These are phyloP conservation scores for Chionoecetes opilio DNA, from an alignment of 1,140 invertebrate species.

Conservation along the genomic window DNA sequence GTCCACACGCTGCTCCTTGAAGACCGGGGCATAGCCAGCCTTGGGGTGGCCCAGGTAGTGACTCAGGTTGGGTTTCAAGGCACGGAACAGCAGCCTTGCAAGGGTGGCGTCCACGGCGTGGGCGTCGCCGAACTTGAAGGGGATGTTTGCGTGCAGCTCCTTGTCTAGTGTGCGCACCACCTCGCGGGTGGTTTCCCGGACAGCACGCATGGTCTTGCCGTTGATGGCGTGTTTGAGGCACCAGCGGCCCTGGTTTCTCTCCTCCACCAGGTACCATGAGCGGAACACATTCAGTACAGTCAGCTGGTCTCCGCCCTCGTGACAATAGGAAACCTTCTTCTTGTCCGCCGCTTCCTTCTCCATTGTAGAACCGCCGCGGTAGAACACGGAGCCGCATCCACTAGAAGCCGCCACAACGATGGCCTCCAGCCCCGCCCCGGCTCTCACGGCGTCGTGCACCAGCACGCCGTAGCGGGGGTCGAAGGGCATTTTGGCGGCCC, in stretches of 20 bases:
- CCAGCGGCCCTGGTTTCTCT: slow-evolving; percentile 52
- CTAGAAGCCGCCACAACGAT: slow-evolving; percentile 52
- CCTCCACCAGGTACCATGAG: slow-evolving; percentile 38
- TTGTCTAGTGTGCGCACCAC: slow-evolving; percentile 40
- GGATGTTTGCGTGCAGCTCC: slow-evolving; percentile 33
- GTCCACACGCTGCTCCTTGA: slow-evolving; percentile 55
- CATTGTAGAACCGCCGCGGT: slow-evolving; percentile 32
- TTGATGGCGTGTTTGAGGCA: slow-evolving; percentile 33
- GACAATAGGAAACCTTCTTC: slow-evolving; percentile 53
- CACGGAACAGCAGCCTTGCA: slow-evolving; percentile 34
- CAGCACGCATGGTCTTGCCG: slow-evolving; percentile 1
- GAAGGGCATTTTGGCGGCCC: slow-evolving; percentile 67
- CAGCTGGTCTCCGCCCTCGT: slow-evolving; percentile 61
- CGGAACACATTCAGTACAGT: slow-evolving; percentile 47
- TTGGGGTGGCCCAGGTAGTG: slow-evolving; percentile 59
- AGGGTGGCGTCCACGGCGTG: not conserved
- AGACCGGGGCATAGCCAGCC: slow-evolving; percentile 50
- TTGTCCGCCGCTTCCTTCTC: slow-evolving; percentile 60
- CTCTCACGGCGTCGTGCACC: slow-evolving; percentile 48
- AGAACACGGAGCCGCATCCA: slow-evolving; percentile 47
- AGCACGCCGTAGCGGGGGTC: slow-evolving; percentile 57
- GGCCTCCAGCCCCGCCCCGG: slow-evolving; percentile 46
- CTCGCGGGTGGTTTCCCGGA: slow-evolving; percentile 52
- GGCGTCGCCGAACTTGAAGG: slow-evolving; percentile 38
- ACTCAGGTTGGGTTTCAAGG: slow-evolving; percentile 52